Percentiles rank a stretch among this genome's conserved stretches.
phyloP scores from a whole-genome alignment of 2,113 vertebrate species.

The Callipepla squamata region DNA sequence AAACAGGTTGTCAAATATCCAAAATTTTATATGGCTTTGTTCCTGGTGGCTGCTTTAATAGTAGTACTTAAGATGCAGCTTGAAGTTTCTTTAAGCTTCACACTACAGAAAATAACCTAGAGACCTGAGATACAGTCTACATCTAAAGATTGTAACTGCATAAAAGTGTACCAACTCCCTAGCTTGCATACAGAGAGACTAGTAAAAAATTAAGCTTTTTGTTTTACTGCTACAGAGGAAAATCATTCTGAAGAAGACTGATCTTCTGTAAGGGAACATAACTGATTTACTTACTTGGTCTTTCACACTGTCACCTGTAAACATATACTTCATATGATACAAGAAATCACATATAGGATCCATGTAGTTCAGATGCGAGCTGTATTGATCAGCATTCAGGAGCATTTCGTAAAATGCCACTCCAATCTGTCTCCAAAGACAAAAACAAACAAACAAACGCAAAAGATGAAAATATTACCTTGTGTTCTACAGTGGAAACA shows the following conservation, averaged over 20 bases:
- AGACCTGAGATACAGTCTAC: not conserved
- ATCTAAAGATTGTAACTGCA: not conserved
- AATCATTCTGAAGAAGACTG: not conserved
- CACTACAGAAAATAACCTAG: not conserved
- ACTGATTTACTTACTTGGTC: slow-evolving; percentile 86
- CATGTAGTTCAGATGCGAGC: slow-evolving; percentile 91
- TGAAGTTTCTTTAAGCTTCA: not conserved
- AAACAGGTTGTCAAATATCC: not conserved
- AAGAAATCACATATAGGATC: slow-evolving; percentile 98
- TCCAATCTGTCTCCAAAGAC: slow-evolving; percentile 83
- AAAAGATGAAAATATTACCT: not conserved
- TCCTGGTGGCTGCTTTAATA: not conserved
- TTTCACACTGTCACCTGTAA: slow-evolving; percentile 98
- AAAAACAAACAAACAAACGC: not conserved
- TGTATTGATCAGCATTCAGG: slow-evolving; percentile 92
- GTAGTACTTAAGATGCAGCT: not conserved
- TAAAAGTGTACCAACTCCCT: not conserved
- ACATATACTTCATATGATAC: slow-evolving; percentile 99
- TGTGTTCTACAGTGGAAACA: not conserved
- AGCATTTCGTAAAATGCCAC: slow-evolving; percentile 99
- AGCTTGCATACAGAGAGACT: not conserved
- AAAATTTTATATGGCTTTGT: not conserved
- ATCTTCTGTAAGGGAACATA: not conserved
- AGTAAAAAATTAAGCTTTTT: not conserved
- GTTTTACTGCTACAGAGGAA: not conserved